Evolutionary conservation across 2,888 invertebrate genomes (phyloP), one percentile per base, ranked within the genome.

Genomic region (Meteorus colon): DNA sequence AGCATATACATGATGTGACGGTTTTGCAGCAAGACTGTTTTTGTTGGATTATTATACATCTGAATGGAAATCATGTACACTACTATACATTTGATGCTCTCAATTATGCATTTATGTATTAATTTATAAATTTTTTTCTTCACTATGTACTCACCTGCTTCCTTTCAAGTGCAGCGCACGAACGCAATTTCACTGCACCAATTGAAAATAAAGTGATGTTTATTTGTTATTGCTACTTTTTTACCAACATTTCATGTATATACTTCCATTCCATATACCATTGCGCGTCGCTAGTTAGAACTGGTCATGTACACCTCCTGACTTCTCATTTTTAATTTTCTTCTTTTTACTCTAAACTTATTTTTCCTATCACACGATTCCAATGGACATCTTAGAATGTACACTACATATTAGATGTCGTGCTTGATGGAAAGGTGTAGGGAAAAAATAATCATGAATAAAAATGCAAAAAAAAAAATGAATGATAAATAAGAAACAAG

Each of bases 121-220:
- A 24, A 34, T 68, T 16, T 29, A 8, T 34, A 4, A 27, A 27
- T n/a, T 68, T 48, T 48, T 51, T 68, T 31, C 34, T 59, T 70
- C 16, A 14, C 60, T 1, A 6, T 19, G 19, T 55, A 10, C n/a
- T 19, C 55, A 19, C 1, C 41, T 41, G 34, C 34, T 41, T 12
- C 41, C 41, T 41, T 70, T 55, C 69, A 51, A 70, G 59, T 70
- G 69, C 69, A 27, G n/a, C 19, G 34, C 31, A 70, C 24, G 24
- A 60, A 60, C n/a, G 37, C 37, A 55, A 37, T 55, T 70, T 63
- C 34, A 45, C 60, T 62, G 41, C 62, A 29, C 12, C 27, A 45
- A 27, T 62, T 62, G 10, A 62, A 24, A 70, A 71, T 62, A 62
- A 71, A 71, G 24, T 70, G 10, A 55, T 70, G 60, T 70, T 55